phyloP scores from a whole-genome alignment of 2,113 vertebrate genomes.

The Cheilinus undulatus region DNA sequence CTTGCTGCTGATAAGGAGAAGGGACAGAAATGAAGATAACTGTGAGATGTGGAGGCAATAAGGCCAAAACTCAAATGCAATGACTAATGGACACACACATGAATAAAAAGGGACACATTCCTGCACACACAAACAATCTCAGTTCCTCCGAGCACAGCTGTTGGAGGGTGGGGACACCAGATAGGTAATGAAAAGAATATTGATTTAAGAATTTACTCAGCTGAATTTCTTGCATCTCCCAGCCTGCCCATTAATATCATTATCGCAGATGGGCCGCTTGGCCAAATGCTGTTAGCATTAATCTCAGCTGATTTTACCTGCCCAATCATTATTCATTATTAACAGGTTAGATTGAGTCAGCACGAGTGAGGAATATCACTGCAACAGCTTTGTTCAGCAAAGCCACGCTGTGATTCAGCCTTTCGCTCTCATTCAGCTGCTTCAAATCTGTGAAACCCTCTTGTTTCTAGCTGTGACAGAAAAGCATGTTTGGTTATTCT shows the following conservation, averaged over 20 bases:
- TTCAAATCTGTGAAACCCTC: not conserved
- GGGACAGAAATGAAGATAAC: conserved; percentile 52
- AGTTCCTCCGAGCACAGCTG: conserved; percentile 25
- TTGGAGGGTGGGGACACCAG: conserved; percentile 39
- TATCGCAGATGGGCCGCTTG: conserved; percentile 49
- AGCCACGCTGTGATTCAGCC: not conserved
- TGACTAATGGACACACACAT: conserved; percentile 2
- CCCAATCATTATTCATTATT: conserved; percentile 64
- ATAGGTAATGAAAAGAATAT: conserved; percentile 72
- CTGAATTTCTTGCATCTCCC: conserved; percentile 54
- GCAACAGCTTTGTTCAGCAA: conserved; percentile 32
- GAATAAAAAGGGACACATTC: not conserved
- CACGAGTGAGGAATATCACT: conserved; percentile 30
- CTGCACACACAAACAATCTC: conserved; percentile 35
- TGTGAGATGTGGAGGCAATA: not conserved
- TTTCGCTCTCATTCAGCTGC: conserved; percentile 26
- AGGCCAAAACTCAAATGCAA: conserved; percentile 21
- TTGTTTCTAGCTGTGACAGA: conserved; percentile 3
- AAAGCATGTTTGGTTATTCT: not conserved
- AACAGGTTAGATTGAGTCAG: conserved; percentile 57
- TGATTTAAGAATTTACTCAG: conserved; percentile 71
- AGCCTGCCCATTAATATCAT: conserved; percentile 63
- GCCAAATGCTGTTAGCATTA: conserved; percentile 61
- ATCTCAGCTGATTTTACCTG: conserved; percentile 55
- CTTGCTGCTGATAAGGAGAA: conserved; percentile 32